Evolutionary conservation across 2,888 invertebrate genomes (phyloP).

Genomic region (Dynastes grantii): DNA sequence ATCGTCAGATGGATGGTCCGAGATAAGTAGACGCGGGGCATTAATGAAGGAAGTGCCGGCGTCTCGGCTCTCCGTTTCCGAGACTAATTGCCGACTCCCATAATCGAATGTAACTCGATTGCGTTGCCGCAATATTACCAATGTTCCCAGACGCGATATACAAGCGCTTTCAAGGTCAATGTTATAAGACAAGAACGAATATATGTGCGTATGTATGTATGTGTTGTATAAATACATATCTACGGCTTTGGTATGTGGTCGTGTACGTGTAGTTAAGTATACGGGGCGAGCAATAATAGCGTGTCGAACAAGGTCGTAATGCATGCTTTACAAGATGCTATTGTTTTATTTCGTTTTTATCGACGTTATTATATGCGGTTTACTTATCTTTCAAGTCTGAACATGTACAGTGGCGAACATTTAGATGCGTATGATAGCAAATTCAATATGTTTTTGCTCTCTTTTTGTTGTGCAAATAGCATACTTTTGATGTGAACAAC

Average conservation of each 20-base stretch:
- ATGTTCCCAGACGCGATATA: conserved; percentile 38
- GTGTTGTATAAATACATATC: neutral
- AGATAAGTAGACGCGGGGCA: conserved; percentile 53
- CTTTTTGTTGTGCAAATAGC: too few species aligned
- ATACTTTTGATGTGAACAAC: too few species aligned
- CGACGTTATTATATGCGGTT: conserved; percentile 14
- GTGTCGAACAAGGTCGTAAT: conserved; percentile 36
- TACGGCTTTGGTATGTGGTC: conserved; percentile 3
- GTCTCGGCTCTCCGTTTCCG: conserved; percentile 60
- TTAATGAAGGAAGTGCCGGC: conserved; percentile 62
- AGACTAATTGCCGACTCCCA: conserved; percentile 59
- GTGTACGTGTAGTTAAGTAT: conserved; percentile 31
- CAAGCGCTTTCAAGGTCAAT: conserved; percentile 44
- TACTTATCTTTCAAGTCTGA: conserved; percentile 9
- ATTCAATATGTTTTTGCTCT: too few species aligned
- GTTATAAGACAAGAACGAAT: conserved; percentile 38
- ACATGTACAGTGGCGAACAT: too few species aligned
- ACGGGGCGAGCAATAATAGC: conserved; percentile 42
- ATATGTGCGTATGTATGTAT: conserved; percentile 13
- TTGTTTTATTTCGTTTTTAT: conserved; percentile 37
- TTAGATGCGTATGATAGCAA: too few species aligned
- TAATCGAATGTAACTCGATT: conserved; percentile 53
- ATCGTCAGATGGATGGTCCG: conserved; percentile 44
- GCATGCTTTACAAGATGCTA: conserved; percentile 24
- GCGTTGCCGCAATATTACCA: conserved; percentile 46